Evolutionary conservation across 2,888 invertebrate species (phyloP).

Genomic region (Hydrotaea cyrtoneurina): DNA sequence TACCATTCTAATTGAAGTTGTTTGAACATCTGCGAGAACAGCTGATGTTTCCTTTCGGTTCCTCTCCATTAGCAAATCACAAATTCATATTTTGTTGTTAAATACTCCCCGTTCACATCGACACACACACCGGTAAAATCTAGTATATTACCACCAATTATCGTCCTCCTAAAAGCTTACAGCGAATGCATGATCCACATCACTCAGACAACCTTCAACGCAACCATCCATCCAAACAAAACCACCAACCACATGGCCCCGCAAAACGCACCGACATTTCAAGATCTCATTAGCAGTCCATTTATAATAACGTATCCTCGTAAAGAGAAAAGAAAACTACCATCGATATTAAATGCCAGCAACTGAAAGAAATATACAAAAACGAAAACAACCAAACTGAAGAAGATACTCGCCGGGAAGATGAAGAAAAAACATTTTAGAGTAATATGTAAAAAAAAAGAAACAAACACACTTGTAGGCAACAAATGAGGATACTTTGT

Average conservation of each 20-base stretch:
- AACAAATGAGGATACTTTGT: constrained; percentile 45
- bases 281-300: constrained; percentile 66
- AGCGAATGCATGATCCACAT: constrained; percentile 14
- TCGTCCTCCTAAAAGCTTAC: background rate
- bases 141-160: constrained; percentile 2
- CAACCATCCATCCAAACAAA: background rate
- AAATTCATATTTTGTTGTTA: no score
- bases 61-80: no score
- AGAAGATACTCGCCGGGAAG: background rate
- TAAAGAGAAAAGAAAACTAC: constrained; percentile 54
- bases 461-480: constrained; percentile 35
- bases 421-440: background rate
- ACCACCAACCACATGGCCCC: constrained; percentile 7
- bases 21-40: no score
- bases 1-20: no score
- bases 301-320: constrained; percentile 61
- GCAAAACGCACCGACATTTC: constrained; percentile 42
- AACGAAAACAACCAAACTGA: background rate
- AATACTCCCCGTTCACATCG: no score
- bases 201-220: constrained; percentile 5
- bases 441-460: no score
- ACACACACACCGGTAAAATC: no score
- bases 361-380: background rate
- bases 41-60: no score
- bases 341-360: constrained; percentile 45